These are phyloP conservation scores for Polyommatus iphigenia DNA, from an alignment of 2,888 invertebrate species.

Conservation along the genomic window DNA sequence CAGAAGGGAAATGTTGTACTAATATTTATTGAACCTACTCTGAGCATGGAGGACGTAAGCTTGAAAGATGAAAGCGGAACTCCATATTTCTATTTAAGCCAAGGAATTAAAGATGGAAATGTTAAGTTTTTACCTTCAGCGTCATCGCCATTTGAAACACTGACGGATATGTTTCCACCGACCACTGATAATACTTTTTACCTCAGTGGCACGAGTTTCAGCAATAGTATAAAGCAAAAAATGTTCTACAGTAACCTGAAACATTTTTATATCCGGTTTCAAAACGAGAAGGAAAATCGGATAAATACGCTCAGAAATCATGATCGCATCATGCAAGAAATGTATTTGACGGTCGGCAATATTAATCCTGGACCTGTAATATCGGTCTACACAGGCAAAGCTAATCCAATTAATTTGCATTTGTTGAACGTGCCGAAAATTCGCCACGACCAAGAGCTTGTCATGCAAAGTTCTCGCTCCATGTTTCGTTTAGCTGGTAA, in stretches of 20 bases:
- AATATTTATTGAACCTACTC: conserved; percentile 57
- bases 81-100: conserved; percentile 50
- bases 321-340: conserved; percentile 55
- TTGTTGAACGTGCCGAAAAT: conserved; percentile 39
- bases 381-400: conserved; percentile 62
- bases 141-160: conserved; percentile 48
- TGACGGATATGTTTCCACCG: conserved; percentile 48
- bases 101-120: conserved; percentile 46
- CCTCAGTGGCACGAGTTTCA: conserved; percentile 42
- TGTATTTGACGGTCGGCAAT: conserved; percentile 46
- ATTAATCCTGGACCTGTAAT: conserved; percentile 50
- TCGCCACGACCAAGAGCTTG: conserved; percentile 47
- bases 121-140: conserved; percentile 58
- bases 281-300: conserved; percentile 51
- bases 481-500: conserved; percentile 57
- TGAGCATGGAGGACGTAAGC: conserved; percentile 59
- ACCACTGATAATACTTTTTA: conserved; percentile 47
- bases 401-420: conserved; percentile 50
- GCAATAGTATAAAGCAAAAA: conserved; percentile 44
- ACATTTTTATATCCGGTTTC: conserved; percentile 58
- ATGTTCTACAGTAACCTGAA: conserved; percentile 46
- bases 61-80: conserved; percentile 52
- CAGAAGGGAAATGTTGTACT: conserved; percentile 49
- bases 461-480: conserved; percentile 43
- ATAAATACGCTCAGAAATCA: conserved; percentile 51